Conservation (phyloP, 2,113 vertebrate species). For the Pholis gunnellus region DNA sequence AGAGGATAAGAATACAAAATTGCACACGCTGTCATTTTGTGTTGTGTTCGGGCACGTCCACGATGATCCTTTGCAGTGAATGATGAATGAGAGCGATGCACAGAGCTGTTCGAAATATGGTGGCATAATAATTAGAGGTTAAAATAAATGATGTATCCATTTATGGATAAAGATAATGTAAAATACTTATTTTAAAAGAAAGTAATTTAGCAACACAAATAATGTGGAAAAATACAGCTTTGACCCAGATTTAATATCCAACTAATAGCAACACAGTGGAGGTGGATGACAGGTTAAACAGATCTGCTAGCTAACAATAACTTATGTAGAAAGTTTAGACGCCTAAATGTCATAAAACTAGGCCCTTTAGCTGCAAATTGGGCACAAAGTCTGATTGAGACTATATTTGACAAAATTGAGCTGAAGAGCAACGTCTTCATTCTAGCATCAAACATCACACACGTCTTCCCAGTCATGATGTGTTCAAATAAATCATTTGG, state of each 20-base stretch:
- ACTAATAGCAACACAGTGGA: neutral
- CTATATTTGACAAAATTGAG: neutral
- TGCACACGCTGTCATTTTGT: neutral
- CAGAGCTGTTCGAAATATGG: neutral
- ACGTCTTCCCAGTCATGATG: neutral
- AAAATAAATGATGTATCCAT: neutral
- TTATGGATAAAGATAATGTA: neutral
- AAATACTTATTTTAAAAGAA: neutral
- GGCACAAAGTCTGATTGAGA: neutral
- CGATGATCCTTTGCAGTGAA: neutral
- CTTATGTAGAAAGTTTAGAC: neutral
- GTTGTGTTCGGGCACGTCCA: neutral
- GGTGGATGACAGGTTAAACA: neutral
- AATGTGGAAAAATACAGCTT: neutral
- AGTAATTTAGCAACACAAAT: neutral
- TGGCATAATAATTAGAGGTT: neutral
- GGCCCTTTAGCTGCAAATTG: neutral
- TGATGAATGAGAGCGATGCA: neutral
- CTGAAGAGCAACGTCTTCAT: neutral
- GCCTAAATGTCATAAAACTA: neutral
- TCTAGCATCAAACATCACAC: neutral
- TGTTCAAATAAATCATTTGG: conserved; percentile 27
- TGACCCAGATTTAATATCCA: neutral
- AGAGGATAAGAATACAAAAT: neutral
- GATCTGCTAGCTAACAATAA: neutral